Evolutionary conservation across 2,797 vertebrate genomes (phyloP).

Genomic region (Myotis myotis): DNA sequence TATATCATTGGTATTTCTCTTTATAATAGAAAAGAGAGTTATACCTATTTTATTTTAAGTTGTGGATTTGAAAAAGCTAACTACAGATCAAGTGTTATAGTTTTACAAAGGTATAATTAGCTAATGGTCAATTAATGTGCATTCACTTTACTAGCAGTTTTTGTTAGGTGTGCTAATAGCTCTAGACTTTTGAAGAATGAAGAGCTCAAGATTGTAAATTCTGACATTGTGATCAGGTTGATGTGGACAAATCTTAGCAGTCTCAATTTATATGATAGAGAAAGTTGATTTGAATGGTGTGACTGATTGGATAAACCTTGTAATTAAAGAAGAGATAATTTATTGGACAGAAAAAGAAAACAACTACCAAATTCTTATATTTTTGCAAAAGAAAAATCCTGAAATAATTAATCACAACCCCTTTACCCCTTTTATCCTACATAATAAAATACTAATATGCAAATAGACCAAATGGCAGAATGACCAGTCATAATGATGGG

Average conservation of each 20-base stretch:
- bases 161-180: no score
- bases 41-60: neutral
- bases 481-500: no score
- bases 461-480: no score
- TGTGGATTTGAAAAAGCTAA: neutral
- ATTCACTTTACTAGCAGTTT: neutral
- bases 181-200: no score
- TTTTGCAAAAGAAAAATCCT: neutral
- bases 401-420: neutral
- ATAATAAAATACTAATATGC: no score
- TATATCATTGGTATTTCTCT: neutral
- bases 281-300: neutral
- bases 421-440: neutral
- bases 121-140: fast-evolving
- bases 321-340: neutral
- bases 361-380: neutral
- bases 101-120: neutral
- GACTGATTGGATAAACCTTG: neutral
- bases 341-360: neutral
- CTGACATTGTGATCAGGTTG: neutral
- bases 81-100: neutral
- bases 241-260: neutral
- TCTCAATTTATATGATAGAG: fast-evolving
- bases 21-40: neutral
- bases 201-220: neutral